A percentile compares a stretch with the other conserved stretches of the same genome.
Conservation (phyloP, 2,797 vertebrate genomes). For the Acipenser transmontanus region DNA sequence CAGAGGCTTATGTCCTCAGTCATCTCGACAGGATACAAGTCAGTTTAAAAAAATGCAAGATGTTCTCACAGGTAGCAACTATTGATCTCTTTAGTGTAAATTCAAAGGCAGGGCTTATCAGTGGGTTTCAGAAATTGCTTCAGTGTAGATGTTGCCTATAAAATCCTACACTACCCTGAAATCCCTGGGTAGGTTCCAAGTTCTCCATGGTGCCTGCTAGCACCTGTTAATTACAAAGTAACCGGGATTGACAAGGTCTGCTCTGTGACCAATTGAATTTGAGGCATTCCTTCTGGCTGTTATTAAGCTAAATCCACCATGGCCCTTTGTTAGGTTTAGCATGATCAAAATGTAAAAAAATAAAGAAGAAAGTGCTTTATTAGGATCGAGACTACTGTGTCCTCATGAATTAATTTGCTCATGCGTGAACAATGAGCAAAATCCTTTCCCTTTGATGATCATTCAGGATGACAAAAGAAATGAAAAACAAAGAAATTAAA, state of each 20-base stretch:
- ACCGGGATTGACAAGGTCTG: constrained; percentile 51
- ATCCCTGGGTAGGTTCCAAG: constrained; percentile 45
- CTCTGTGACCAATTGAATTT: constrained; percentile 51
- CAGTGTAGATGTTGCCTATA: constrained; percentile 37
- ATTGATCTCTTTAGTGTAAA: constrained; percentile 59
- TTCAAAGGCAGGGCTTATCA: constrained; percentile 61
- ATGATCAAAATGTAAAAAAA: constrained; percentile 44
- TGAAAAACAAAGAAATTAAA: not conserved
- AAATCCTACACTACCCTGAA: constrained; percentile 26
- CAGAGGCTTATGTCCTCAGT: constrained; percentile 48
- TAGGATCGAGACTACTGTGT: constrained; percentile 21
- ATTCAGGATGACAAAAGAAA: constrained; percentile 7
- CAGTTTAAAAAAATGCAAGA: constrained; percentile 46
- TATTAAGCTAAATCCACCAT: constrained; percentile 47
- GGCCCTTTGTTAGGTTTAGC: constrained; percentile 37
- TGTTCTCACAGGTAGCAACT: constrained; percentile 54
- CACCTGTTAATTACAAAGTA: constrained; percentile 61
- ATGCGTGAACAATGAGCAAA: constrained; percentile 3
- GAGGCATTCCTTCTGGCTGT: constrained; percentile 49
- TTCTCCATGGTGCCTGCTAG: constrained; percentile 36
- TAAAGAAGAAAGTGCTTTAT: constrained; percentile 36
- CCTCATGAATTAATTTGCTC: constrained; percentile 26
- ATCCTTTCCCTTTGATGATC: constrained; percentile 7
- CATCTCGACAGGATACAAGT: constrained; percentile 50
- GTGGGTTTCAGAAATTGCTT: constrained; percentile 59